phyloP scores from a whole-genome alignment of 2,888 invertebrate species.

The Phengaris arion region DNA sequence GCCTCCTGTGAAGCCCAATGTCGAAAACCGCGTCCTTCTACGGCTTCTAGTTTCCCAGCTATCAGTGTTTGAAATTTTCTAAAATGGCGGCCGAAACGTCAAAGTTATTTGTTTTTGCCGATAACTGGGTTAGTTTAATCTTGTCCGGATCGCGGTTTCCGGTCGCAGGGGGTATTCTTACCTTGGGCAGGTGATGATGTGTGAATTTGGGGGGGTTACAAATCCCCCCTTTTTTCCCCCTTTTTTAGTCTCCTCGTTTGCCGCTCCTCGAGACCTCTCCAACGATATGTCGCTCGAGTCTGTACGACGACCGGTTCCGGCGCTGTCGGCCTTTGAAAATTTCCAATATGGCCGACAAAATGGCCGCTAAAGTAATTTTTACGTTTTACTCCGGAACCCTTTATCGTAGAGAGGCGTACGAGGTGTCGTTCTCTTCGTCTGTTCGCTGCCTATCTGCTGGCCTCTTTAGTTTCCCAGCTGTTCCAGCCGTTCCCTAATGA shows the following conservation, averaged over 20 bases:
- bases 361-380: background rate
- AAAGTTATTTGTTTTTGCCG: background rate
- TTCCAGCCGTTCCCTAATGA: background rate
- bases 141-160: constrained; percentile 11
- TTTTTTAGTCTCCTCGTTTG: too few species aligned
- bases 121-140: background rate
- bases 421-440: background rate
- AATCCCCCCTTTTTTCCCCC: too few species aligned
- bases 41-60: background rate
- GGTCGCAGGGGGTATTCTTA: background rate
- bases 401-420: background rate
- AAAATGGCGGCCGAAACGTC: constrained; percentile 13
- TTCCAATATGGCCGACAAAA: background rate
- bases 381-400: background rate
- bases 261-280: background rate
- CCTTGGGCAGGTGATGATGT: background rate
- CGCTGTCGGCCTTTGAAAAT: background rate
- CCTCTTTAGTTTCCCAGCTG: accelerated
- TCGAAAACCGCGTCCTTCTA: background rate
- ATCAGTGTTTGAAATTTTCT: background rate
- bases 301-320: background rate
- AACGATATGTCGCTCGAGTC: background rate
- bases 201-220: too few species aligned
- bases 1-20: background rate
- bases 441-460: accelerated